Evolutionary conservation across 64 coral and sea anemone genomes (phyloP), one percentile per base, ranked within the genome.

Genomic region (Montipora foliosa): DNA sequence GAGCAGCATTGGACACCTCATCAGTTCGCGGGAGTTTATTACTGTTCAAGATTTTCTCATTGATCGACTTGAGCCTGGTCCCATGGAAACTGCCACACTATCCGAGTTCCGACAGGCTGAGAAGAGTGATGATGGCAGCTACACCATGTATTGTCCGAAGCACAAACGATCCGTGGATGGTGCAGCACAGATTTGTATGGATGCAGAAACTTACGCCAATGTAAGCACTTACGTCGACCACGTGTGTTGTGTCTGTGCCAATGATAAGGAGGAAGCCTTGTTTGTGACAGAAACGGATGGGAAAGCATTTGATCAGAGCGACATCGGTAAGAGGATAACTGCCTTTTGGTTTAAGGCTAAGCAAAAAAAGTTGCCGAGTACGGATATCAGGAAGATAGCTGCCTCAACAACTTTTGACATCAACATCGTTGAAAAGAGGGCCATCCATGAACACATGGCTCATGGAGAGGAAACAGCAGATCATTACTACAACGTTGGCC

Each of bases 301-400:
- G 49, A 79, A 79, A 52, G 47, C 75, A 46, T 79, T 79, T 79
- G 77, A 79, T 79, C 69, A 72, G 19, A 5, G 69, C 69, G 2
- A n/a, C 64, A 72, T 72, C 69, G 69, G 69, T 20, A 72, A 79
- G 77, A 49, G 49, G 48, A 20, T 53, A 79, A 79, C 49, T 5
- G 77, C 77, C 77, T 79, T 79, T 79, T 79, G 46, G 77, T 79
- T 79, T 12, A 79, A 79, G 48, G 77, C 77, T 49, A 55, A 79
- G 48, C 47, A 79, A 79, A 53, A 22, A 49, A 79, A 79, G 49
- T 79, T 79, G 48, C n/a, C 77, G 19, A 79, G 77, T 47, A 79
- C 1, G 16, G 77, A 79, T 79, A 47, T 79, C 5, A 52, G 49
- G 77, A 72, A 72, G n/a, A 72, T 25, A 22, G 69, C 69, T 19